Conservation (phyloP, 2,113 vertebrate genomes). For the Spea bombifrons region DNA sequence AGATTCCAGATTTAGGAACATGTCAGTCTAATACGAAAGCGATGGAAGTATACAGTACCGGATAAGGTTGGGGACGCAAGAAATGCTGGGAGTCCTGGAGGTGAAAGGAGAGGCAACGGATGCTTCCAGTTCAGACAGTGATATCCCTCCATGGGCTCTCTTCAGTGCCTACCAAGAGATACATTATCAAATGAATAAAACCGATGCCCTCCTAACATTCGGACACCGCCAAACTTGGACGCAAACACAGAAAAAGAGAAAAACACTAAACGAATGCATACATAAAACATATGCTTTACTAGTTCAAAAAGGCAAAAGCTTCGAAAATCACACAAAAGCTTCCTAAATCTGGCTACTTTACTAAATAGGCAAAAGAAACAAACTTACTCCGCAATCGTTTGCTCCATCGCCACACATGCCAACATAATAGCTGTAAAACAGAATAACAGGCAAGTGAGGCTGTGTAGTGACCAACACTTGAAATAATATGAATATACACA, state of each 20-base stretch:
- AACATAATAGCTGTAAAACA: conserved; percentile 84
- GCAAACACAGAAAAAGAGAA: not conserved
- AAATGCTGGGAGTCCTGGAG: conserved; percentile 90
- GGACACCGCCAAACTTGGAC: not conserved
- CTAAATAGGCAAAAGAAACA: not conserved
- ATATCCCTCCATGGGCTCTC: conserved; percentile 91
- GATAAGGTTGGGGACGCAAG: conserved; percentile 96
- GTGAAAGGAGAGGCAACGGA: conserved; percentile 97
- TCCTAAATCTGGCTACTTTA: too few species aligned
- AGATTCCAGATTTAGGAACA: too few species aligned
- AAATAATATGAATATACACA: not conserved
- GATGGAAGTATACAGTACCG: conserved; percentile 67
- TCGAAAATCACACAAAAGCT: too few species aligned
- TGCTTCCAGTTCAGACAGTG: conserved; percentile 93
- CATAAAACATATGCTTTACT: too few species aligned
- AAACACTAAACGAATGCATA: not conserved
- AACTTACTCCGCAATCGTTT: conserved; percentile 95
- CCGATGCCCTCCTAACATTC: not conserved
- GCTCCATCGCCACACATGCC: conserved; percentile 98
- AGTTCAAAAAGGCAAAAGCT: too few species aligned
- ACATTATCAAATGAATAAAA: not conserved
- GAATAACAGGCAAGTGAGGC: conserved; percentile 12
- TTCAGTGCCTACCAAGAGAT: conserved; percentile 80
- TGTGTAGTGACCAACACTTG: not conserved
- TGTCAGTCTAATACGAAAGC: not conserved